A percentile compares a stretch with the other conserved stretches of the same genome.
phyloP scores from a whole-genome alignment of 2,113 vertebrate genomes.

The Charina bottae region DNA sequence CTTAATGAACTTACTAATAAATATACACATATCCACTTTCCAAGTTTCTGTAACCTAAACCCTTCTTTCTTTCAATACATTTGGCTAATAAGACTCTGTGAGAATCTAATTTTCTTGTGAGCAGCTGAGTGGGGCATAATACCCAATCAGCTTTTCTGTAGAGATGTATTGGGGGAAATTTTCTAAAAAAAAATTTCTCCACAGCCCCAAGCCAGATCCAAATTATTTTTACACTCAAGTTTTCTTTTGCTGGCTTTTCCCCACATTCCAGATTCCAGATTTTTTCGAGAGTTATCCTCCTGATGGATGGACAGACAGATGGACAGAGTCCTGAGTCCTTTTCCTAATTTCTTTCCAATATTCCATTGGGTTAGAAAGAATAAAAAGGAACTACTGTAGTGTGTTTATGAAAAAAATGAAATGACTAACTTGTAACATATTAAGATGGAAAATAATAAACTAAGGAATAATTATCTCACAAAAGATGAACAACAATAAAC shows the following conservation, averaged over 20 bases:
- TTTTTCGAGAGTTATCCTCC: background rate
- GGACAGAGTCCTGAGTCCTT: background rate
- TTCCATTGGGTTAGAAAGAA: background rate
- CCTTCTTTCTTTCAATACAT: background rate
- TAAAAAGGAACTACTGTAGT: background rate
- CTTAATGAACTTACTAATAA: too few relatives aligned
- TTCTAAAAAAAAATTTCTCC: too few relatives aligned
- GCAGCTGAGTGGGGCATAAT: background rate
- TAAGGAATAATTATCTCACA: background rate
- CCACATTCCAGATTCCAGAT: background rate
- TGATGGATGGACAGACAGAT: background rate
- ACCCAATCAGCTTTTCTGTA: background rate
- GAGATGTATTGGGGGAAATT: background rate
- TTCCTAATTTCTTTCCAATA: background rate
- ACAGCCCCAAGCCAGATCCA: background rate
- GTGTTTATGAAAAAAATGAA: background rate
- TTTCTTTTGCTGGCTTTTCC: background rate
- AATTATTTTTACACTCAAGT: background rate
- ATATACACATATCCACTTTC: too few relatives aligned
- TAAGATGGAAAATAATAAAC: background rate
- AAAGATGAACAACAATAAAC: background rate
- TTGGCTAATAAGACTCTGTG: background rate
- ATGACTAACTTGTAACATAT: background rate
- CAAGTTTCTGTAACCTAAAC: background rate
- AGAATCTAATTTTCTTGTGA: background rate